Base-by-base conservation (phyloP, 2,113 vertebrate genomes). In the Epinephelus fuscoguttatus region DNA sequence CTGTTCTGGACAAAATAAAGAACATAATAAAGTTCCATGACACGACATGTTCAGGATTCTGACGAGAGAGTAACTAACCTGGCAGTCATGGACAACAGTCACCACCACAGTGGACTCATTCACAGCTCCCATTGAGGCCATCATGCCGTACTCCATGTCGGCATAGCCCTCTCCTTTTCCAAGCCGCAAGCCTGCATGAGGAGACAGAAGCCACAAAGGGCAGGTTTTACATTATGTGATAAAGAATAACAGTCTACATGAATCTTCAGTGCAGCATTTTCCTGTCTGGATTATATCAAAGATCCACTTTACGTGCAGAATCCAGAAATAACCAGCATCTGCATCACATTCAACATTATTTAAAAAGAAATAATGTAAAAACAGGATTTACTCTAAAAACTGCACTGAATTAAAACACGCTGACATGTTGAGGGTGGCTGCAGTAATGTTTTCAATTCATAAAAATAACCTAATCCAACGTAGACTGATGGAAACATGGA, bases 81-180 rank as follows among this genome's bases (percentile, higher is more conserved):
- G 98, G 82, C 98, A 98, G 94, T 99, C 98, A 1, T 98, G 98
- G 61, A 99, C 98, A 0, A 97, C 75, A 30, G 97, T 99, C 21
- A 98, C 87, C n/a, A 99, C 96, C 11, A 97, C 95, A 1, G 97
- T 97, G 40, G 92, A 94, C 33, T 94, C 92, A 56, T 86, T 87
- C 80, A 98, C 95, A 0, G 97, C 96, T 33, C 96, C 97, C 96
- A 98, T 98, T 0, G 95, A 95, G 37, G 94, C 95, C 98, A 99
- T 99, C 98, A 99, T 98, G 71, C 95, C 97, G 12, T 97, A 98
- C 80, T 99, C 98, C 91, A 99, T 92, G 74, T 99, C 98, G 0
- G 98, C 97, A 55, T 94, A 99, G 27, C 98, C 98, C 91, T 99
- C 98, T 9, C 98, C 98, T 95, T 99, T 99, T 49, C 98, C 98